Evolutionary conservation across 2,797 vertebrate genomes (phyloP).

Genomic region (Margarornis squamiger): DNA sequence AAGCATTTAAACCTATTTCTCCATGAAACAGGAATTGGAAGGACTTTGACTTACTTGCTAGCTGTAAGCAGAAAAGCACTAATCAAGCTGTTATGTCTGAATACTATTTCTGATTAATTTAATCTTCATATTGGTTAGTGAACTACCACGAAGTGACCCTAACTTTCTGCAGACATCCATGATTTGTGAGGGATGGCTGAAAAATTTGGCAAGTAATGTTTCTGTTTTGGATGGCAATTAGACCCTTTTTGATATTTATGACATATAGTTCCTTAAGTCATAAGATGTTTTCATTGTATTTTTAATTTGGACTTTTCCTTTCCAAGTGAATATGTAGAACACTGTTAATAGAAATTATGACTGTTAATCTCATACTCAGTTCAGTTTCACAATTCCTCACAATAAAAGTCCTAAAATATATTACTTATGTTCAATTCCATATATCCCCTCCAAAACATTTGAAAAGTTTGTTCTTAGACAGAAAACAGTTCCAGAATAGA

Average conservation of each 20-base stretch:
- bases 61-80: not conserved
- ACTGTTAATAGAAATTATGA: not conserved
- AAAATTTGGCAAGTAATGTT: not conserved
- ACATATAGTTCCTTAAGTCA: not conserved
- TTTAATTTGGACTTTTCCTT: not conserved
- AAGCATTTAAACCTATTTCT: not conserved
- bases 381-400: not conserved
- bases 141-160: not conserved
- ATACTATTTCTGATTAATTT: not conserved
- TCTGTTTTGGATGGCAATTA: not conserved
- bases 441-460: not conserved
- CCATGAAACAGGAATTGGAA: not conserved
- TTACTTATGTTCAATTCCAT: not conserved
- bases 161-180: not conserved
- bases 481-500: not conserved
- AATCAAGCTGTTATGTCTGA: not conserved
- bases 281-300: not conserved
- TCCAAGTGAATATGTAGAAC: not conserved
- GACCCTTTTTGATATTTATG: not conserved
- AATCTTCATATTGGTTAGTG: not conserved
- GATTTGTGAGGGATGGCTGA: not conserved
- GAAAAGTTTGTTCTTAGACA: not conserved
- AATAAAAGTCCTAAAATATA: not conserved
- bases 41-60: not conserved
- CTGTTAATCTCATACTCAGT: not conserved